Conservation (phyloP, 2,113 vertebrate genomes). For the Epinephelus lanceolatus region DNA sequence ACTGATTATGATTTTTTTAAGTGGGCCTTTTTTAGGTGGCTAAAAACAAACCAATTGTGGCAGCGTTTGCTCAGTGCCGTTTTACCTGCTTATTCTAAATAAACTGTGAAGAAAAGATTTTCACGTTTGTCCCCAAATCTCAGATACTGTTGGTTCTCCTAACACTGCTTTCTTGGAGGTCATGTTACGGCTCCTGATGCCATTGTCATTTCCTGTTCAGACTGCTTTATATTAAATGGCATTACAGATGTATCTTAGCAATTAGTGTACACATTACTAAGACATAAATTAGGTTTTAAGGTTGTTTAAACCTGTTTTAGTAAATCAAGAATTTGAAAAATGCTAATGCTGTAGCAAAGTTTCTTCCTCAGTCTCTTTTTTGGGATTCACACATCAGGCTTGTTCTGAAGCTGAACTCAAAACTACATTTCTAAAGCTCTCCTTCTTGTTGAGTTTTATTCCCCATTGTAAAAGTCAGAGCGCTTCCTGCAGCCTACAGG, state of each 20-base stretch:
- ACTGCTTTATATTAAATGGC: not conserved
- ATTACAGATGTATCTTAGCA: not conserved
- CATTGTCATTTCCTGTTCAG: not conserved
- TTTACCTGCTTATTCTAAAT: too few species aligned
- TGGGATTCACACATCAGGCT: not conserved
- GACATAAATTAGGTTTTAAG: not conserved
- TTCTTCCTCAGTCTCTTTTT: not conserved
- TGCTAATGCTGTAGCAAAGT: not conserved
- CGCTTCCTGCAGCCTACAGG: slow-evolving; percentile 11
- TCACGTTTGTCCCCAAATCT: too few species aligned
- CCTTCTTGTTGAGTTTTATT: slow-evolving; percentile 12
- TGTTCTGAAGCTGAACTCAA: not conserved
- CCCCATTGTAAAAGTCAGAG: slow-evolving; percentile 10
- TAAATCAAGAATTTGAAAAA: not conserved
- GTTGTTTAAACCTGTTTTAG: too few species aligned
- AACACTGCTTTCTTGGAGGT: too few species aligned
- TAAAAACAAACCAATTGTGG: too few species aligned
- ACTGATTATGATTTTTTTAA: too few species aligned
- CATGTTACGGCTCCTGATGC: not conserved
- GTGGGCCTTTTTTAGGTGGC: too few species aligned
- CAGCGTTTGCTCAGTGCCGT: too few species aligned
- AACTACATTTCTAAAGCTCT: not conserved
- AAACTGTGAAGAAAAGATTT: too few species aligned
- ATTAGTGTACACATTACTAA: not conserved
- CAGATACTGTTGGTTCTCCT: not conserved